These are phyloP conservation scores for Naja naja DNA, from an alignment of 2,113 vertebrate genomes.

Conservation along the genomic window DNA sequence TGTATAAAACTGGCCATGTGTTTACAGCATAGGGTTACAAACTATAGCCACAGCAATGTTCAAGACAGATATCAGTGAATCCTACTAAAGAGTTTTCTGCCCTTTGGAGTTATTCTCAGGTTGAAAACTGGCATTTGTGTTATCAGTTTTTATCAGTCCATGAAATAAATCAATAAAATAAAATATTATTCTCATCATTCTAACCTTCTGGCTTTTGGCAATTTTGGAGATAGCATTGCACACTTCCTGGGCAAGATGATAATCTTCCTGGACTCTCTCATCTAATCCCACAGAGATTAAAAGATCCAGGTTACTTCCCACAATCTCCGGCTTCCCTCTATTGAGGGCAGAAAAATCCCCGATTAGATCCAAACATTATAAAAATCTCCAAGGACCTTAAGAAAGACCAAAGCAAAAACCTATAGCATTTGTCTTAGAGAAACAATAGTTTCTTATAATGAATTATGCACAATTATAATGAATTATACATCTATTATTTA, in stretches of 20 bases:
- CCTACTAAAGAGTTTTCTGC: not conserved
- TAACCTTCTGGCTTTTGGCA: conserved; percentile 80
- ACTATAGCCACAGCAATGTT: not conserved
- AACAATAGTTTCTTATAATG: not conserved
- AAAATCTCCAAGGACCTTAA: not conserved
- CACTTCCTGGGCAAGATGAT: conserved; percentile 82
- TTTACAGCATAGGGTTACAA: not conserved
- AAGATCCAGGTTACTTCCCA: conserved; percentile 90
- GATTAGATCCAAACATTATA: not conserved
- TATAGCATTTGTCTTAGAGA: not conserved
- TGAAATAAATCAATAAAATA: not conserved
- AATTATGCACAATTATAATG: not conserved
- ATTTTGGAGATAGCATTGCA: conserved; percentile 83
- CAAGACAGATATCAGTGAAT: not conserved
- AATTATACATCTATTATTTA: not conserved
- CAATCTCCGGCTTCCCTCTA: conserved; percentile 89
- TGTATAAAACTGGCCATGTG: not conserved
- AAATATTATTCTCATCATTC: not conserved
- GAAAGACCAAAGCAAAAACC: conserved; percentile 10
- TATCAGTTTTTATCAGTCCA: not conserved
- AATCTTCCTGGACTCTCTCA: conserved; percentile 83
- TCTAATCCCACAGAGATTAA: conserved; percentile 83
- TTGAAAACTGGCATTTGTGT: not conserved
- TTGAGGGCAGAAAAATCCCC: not conserved
- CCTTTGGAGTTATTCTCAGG: not conserved